phyloP scores from a whole-genome alignment of 2,113 vertebrate genomes.

The Oncorhynchus nerka region DNA sequence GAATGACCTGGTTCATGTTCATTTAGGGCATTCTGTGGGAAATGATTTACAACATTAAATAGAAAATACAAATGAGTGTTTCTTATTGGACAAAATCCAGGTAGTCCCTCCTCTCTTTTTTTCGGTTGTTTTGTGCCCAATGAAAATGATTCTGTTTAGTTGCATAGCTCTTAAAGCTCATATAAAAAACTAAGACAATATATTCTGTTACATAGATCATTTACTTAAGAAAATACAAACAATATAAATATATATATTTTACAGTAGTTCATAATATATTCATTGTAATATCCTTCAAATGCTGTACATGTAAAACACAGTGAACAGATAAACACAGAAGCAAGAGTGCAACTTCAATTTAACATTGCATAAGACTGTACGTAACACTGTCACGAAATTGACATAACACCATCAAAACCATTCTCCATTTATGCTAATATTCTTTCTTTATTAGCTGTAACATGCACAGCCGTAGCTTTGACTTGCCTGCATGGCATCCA shows the following conservation, averaged over 20 bases:
- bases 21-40: no score
- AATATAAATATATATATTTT: slow-evolving; percentile 37
- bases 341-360: background rate
- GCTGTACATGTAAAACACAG: background rate
- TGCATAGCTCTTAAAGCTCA: background rate
- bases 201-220: slow-evolving; percentile 13
- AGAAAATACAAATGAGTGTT: no score
- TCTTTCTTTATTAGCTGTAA: no score
- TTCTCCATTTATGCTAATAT: no score
- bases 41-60: no score
- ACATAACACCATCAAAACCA: background rate
- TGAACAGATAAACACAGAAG: background rate
- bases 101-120: no score
- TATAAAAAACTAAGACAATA: background rate
- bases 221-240: slow-evolving; percentile 49
- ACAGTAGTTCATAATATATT: slow-evolving; percentile 21
- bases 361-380: background rate
- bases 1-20: no score
- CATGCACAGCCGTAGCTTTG: no score
- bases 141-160: background rate
- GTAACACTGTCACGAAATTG: background rate
- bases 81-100: no score
- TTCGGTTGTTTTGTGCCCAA: no score
- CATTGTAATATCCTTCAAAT: slow-evolving; percentile 25
- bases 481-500: no score